A percentile compares a stretch with the other conserved stretches of the same genome.
phyloP scores from a whole-genome alignment of 2,113 vertebrate species.

The Atlantisia rogersi region DNA sequence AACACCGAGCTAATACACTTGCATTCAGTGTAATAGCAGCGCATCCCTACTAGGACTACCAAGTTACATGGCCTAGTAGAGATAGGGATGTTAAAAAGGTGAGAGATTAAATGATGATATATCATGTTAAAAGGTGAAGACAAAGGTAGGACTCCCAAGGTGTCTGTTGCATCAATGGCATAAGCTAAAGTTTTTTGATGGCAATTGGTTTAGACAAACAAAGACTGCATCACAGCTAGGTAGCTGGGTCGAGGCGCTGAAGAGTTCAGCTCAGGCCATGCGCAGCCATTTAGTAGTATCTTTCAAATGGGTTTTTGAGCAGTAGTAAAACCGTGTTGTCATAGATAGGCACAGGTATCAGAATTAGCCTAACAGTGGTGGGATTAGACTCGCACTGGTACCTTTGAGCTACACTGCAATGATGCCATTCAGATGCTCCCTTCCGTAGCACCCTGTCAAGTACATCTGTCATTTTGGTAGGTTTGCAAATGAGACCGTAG shows the following conservation, averaged over 20 bases:
- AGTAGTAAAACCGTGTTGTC: background rate
- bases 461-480: background rate
- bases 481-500: background rate
- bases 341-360: fast-evolving
- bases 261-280: background rate
- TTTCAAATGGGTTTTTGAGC: background rate
- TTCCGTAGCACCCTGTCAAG: background rate
- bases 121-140: background rate
- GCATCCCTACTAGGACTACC: background rate
- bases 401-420: background rate
- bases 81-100: background rate
- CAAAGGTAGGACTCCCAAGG: background rate
- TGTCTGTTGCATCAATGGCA: background rate
- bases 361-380: background rate
- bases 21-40: background rate
- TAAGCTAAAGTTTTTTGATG: background rate
- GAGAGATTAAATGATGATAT: background rate
- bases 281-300: background rate
- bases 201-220: background rate
- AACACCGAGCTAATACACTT: background rate
- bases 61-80: background rate
- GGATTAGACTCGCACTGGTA: background rate
- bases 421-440: background rate
- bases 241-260: background rate
- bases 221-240: background rate